Evolutionary conservation across 2,888 invertebrate genomes (phyloP).

Genomic region (Drosophila parthenogenetica): DNA sequence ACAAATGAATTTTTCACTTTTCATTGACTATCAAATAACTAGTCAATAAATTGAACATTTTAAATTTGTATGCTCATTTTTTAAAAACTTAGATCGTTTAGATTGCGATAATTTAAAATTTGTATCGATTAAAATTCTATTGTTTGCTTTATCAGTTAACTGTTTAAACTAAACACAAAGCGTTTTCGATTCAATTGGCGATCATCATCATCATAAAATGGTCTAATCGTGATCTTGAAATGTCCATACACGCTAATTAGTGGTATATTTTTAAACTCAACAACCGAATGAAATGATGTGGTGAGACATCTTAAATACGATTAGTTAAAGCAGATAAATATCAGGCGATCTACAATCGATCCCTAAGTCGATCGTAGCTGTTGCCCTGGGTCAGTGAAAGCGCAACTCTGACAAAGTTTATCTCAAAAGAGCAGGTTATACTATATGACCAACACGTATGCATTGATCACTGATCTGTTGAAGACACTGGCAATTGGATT

Average conservation of each 20-base stretch:
- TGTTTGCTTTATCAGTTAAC: background rate
- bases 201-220: slow-evolving; percentile 27
- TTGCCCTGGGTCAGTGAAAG: slow-evolving; percentile 43
- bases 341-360: background rate
- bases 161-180: slow-evolving; percentile 1
- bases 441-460: slow-evolving; percentile 11
- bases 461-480: slow-evolving; percentile 42
- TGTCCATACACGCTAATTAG: slow-evolving; percentile 13
- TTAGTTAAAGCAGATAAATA: background rate
- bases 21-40: too few relatives aligned
- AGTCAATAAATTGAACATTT: background rate
- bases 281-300: slow-evolving; percentile 36
- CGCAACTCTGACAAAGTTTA: slow-evolving; percentile 31
- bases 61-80: slow-evolving; percentile 20
- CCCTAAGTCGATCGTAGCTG: background rate
- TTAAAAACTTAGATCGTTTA: slow-evolving; percentile 19
- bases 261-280: slow-evolving; percentile 6
- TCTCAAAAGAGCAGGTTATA: slow-evolving; percentile 11
- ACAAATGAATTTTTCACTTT: too few relatives aligned
- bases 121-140: slow-evolving; percentile 37
- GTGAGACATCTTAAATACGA: slow-evolving; percentile 14
- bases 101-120: background rate
- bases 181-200: slow-evolving; percentile 6
- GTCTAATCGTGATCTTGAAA: slow-evolving; percentile 12
- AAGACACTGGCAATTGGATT: slow-evolving; percentile 65